These are phyloP conservation scores for Hydrotaea diabolus DNA, from an alignment of 2,888 invertebrate genomes.

Conservation along the genomic window DNA sequence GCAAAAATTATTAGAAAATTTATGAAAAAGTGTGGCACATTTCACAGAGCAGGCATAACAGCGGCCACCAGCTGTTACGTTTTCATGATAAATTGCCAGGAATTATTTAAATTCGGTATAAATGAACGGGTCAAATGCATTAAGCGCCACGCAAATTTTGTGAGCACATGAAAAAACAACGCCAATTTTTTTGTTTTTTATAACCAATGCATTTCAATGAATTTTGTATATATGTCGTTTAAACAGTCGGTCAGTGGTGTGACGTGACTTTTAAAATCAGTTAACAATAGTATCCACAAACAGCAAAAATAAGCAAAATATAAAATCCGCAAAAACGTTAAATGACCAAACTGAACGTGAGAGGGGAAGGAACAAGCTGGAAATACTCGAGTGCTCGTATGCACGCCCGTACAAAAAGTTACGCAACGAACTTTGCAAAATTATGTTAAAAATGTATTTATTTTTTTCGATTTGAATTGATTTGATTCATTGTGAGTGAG, in stretches of 20 bases:
- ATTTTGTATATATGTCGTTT: slow-evolving; percentile 16
- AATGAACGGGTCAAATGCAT: not conserved
- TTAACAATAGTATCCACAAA: slow-evolving; percentile 15
- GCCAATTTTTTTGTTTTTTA: not conserved
- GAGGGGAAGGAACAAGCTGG: not conserved
- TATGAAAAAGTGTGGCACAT: not conserved
- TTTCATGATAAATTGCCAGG: slow-evolving; percentile 8
- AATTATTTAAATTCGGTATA: not conserved
- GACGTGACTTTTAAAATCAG: slow-evolving; percentile 58
- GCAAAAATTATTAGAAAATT: not conserved
- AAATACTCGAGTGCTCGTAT: not conserved
- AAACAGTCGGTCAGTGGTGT: slow-evolving; percentile 48
- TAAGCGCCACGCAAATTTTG: slow-evolving; percentile 8
- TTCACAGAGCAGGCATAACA: not conserved
- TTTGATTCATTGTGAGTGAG: not conserved
- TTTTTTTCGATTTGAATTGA: not conserved
- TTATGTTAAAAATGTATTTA: slow-evolving; percentile 7
- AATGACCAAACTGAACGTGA: not conserved
- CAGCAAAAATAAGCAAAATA: not conserved
- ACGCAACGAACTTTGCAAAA: slow-evolving; percentile 8
- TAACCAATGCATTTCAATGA: slow-evolving; percentile 7
- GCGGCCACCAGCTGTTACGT: not conserved
- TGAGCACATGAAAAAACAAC: not conserved
- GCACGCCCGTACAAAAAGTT: not conserved
- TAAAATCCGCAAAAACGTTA: not conserved